phyloP scores from a whole-genome alignment of 2,797 vertebrate genomes.

The Liasis olivaceus region DNA sequence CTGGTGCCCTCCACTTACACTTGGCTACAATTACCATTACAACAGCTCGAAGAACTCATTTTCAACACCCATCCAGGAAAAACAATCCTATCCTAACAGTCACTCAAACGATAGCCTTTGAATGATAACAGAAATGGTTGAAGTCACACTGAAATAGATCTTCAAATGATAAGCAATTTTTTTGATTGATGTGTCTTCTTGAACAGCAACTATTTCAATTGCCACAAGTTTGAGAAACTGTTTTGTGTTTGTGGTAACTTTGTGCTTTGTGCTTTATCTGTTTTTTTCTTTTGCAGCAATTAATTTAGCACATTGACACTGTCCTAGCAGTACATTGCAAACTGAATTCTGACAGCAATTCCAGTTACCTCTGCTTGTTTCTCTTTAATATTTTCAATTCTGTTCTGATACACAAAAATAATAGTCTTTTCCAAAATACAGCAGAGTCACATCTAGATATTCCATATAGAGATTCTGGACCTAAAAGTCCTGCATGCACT shows the following conservation, averaged over 20 bases:
- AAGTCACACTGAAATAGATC: conserved; percentile 82
- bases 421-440: background rate
- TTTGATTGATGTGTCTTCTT: conserved; percentile 45
- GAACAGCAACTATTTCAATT: fast-evolving
- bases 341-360: conserved; percentile 76
- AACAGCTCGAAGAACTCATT: too few relatives aligned
- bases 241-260: fast-evolving
- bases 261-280: fast-evolving
- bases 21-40: too few relatives aligned
- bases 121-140: background rate
- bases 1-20: too few relatives aligned
- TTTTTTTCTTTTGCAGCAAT: fast-evolving
- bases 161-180: conserved; percentile 78
- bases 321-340: conserved; percentile 91
- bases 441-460: background rate
- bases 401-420: conserved; percentile 66
- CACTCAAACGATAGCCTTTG: background rate
- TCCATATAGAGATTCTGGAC: background rate
- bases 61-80: background rate
- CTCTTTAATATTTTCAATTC: conserved; percentile 77
- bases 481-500: background rate
- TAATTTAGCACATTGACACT: conserved; percentile 69
- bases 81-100: background rate
- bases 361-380: conserved; percentile 73
- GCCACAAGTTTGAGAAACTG: fast-evolving